Conservation (phyloP, 2,797 vertebrate species). For the Okamejei kenojei region DNA sequence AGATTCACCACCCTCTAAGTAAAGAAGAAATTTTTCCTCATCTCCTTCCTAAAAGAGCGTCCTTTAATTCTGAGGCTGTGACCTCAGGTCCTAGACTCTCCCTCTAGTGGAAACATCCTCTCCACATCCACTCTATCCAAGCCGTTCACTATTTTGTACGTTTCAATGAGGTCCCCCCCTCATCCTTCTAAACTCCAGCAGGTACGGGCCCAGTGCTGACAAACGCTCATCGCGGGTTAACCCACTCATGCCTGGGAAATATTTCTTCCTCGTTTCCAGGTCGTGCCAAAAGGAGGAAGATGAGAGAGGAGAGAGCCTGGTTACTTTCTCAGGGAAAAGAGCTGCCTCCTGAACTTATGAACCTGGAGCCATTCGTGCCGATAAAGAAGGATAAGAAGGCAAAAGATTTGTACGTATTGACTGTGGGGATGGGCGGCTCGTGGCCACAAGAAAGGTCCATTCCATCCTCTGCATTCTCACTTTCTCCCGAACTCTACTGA, state of each 20-base stretch:
- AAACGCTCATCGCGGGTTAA: no score
- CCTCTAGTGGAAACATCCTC: no score
- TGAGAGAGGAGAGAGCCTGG: conserved; percentile 87
- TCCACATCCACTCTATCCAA: no score
- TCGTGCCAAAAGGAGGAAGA: conserved; percentile 81
- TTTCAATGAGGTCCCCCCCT: no score
- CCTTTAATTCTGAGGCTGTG: no score
- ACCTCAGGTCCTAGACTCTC: no score
- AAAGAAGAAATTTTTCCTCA: no score
- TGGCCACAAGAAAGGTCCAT: neutral
- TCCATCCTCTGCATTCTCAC: neutral
- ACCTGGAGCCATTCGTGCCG: conserved; percentile 81
- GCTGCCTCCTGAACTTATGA: conserved; percentile 80
- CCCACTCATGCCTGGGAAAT: neutral
- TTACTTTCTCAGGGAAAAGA: conserved; percentile 87
- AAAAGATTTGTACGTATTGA: conserved; percentile 75
- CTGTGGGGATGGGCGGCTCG: neutral
- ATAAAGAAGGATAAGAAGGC: conserved; percentile 64
- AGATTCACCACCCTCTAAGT: no score
- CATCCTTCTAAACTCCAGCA: no score
- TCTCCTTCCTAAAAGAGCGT: no score
- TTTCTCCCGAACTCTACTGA: neutral
- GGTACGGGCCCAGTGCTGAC: no score
- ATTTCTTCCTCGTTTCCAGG: conserved; percentile 55
- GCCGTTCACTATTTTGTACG: no score